phyloP scores from a whole-genome alignment of 2,797 vertebrate genomes.

The Lemur catta region DNA sequence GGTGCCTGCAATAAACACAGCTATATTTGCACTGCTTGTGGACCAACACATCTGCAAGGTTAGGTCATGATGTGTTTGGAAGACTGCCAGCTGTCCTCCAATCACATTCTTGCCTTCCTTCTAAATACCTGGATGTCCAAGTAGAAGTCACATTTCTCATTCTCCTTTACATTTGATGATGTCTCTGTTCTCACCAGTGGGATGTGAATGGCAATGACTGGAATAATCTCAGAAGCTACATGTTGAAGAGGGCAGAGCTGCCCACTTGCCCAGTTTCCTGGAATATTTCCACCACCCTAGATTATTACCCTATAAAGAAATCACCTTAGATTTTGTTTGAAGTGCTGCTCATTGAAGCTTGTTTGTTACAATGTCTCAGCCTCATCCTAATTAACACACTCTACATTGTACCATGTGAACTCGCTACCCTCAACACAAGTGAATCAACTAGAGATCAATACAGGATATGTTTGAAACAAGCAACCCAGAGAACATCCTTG shows the following conservation, averaged over 20 bases:
- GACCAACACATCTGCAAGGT: background rate
- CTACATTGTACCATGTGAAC: background rate
- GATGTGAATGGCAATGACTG: background rate
- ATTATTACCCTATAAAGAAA: background rate
- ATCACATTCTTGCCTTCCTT: background rate
- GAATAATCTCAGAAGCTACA: background rate
- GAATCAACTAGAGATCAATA: background rate
- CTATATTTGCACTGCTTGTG: background rate
- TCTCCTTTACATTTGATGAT: background rate
- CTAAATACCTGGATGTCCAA: background rate
- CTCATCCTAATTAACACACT: background rate
- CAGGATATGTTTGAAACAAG: background rate
- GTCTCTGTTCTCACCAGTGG: background rate
- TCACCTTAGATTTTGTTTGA: background rate
- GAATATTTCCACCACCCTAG: fast-evolving
- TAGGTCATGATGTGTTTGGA: background rate
- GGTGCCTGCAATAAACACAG: too few relatives aligned
- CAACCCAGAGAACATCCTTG: background rate
- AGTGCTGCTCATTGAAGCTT: background rate
- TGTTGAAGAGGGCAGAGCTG: background rate
- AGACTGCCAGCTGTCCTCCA: fast-evolving
- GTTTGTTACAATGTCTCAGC: background rate
- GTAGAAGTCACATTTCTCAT: background rate
- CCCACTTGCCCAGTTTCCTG: background rate
- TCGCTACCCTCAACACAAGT: background rate